Base-by-base conservation (phyloP, 2,888 invertebrate genomes). In the Cheilosia pagana region DNA sequence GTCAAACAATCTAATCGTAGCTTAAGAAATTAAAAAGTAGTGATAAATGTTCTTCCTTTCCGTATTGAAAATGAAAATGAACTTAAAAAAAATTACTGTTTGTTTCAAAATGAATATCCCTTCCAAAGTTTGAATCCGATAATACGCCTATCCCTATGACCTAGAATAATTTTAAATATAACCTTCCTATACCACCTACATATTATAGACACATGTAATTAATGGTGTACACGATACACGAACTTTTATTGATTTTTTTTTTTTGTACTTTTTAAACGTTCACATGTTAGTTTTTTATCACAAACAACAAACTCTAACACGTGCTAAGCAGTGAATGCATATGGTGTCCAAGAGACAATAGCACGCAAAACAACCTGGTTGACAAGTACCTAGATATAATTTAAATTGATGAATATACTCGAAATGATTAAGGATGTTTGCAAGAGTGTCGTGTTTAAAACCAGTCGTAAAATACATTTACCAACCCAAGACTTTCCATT, bases 121-220 rank as follows among this genome's bases (percentile, higher is more conserved):
- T 19, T 31, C 0, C 45, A 21, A 35, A 35, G 48, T 45, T 45
- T 16, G 14, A 55, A 35, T 35, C 35, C 14, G n/a, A 23, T 16
- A 6, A 8, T 21, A 35, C n/a, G 25, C n/a, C 16, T 31, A 57
- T 23, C 23, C 3, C 8, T 19, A 19, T 48, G 57, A 53, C 77
- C 79, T 74, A 74, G 74, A 74, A 79, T 74, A 74, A 79, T 74
- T 72, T 59, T 23, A 55, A 48, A 67, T 72, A 60, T 52, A 25
- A 25, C 10, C 10, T 23, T 16, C 43, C 19, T 43, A 31, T 14
- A 43, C 21, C 8, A 19, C 10, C n/a, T n/a, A 10, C 25, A 39
- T 48, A 55, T 48, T 63, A 62, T n/a, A 57, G 68, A 68, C 31
- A 43, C 39, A 52, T 19, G 68, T 81, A 81, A 81, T 81, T 81